These are phyloP conservation scores for Heliconius erato DNA, from an alignment of 2,888 invertebrate genomes.

Conservation along the genomic window DNA sequence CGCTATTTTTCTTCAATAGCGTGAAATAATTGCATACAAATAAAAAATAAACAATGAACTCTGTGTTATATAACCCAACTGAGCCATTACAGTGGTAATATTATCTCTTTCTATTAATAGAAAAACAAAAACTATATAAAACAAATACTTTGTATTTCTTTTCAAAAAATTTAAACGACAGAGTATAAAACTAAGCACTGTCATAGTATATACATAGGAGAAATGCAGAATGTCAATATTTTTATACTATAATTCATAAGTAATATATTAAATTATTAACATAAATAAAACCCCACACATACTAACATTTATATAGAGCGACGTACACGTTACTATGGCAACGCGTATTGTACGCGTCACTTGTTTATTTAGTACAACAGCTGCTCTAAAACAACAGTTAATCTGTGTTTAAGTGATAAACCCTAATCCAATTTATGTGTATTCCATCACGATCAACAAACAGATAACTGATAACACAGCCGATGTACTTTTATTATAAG, in stretches of 20 bases:
- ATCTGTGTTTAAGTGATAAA: conserved; percentile 4
- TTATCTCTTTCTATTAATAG: too few species aligned
- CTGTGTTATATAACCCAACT: neutral
- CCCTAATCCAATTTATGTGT: conserved; percentile 3
- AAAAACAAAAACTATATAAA: neutral
- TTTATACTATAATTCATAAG: too few species aligned
- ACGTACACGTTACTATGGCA: too few species aligned
- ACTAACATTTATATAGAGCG: too few species aligned
- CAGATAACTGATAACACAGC: neutral
- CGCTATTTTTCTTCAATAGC: neutral
- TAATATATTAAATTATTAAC: too few species aligned
- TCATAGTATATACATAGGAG: too few species aligned
- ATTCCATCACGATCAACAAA: conserved; percentile 16
- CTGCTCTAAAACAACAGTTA: conserved; percentile 8
- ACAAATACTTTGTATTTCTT: neutral
- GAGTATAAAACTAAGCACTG: too few species aligned
- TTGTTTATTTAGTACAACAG: neutral
- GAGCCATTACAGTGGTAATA: neutral
- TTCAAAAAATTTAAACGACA: too few species aligned
- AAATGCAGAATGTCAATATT: too few species aligned
- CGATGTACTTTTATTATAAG: too few species aligned
- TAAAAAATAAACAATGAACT: neutral
- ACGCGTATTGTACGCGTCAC: too few species aligned
- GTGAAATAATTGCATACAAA: neutral
- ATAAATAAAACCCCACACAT: too few species aligned